A percentile compares a stretch with the other conserved stretches of the same genome.
phyloP scores from a whole-genome alignment of 2,113 vertebrate species.

The Platysternon megacephalum region DNA sequence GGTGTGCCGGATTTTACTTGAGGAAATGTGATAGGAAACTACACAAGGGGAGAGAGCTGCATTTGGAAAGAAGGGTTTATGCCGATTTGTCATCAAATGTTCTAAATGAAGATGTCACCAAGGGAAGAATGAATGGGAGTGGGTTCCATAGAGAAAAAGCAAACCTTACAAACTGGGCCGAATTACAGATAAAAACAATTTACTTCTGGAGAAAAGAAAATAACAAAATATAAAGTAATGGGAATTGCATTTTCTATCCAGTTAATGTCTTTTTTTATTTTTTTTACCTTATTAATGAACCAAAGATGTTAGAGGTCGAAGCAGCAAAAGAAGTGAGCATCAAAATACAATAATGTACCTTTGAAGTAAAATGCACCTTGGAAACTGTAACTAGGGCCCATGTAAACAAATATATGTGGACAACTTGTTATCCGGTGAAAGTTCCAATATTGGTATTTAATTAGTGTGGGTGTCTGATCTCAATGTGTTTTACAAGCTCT shows the following conservation, averaged over 20 bases:
- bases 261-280: background rate
- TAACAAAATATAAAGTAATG: background rate
- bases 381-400: background rate
- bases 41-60: background rate
- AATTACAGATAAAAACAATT: background rate
- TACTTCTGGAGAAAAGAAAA: background rate
- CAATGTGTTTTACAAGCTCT: background rate
- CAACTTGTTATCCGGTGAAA: background rate
- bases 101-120: background rate
- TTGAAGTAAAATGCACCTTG: background rate
- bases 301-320: background rate
- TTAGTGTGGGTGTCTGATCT: background rate
- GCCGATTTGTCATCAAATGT: background rate
- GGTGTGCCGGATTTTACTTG: background rate
- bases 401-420: background rate
- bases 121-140: background rate
- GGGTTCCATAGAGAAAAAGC: background rate
- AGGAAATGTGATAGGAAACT: background rate
- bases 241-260: background rate
- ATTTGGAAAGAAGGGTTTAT: background rate
- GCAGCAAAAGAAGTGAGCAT: background rate
- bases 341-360: background rate
- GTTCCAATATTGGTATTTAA: background rate
- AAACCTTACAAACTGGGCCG: background rate
- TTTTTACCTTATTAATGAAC: background rate